These are phyloP conservation scores for Drosophila persimilis DNA, from an alignment of 1,140 invertebrate genomes.

Conservation along the genomic window DNA sequence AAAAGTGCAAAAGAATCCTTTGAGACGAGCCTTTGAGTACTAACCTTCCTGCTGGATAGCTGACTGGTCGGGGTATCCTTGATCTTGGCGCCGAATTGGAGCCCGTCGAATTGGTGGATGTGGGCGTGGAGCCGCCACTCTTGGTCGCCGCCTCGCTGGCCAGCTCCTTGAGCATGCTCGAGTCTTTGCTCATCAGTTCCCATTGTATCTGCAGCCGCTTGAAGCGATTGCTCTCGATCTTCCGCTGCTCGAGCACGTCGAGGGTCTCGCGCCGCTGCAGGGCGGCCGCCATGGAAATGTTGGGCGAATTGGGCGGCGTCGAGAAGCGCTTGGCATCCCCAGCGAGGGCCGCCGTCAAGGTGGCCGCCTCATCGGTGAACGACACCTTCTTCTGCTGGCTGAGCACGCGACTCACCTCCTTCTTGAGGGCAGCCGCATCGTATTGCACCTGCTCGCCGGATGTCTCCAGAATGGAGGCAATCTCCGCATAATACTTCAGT, in stretches of 20 bases:
- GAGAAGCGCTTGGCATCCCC: constrained; percentile 82
- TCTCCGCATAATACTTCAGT: constrained; percentile 83
- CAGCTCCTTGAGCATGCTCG: constrained; percentile 80
- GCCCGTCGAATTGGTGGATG: constrained; percentile 72
- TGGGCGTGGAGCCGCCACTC: constrained; percentile 82
- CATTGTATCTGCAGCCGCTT: constrained; percentile 92
- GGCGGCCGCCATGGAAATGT: constrained; percentile 85
- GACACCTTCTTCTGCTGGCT: constrained; percentile 86
- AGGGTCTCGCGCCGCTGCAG: constrained; percentile 62
- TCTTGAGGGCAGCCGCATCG: constrained; percentile 87
- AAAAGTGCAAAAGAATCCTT: neutral
- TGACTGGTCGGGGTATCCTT: constrained; percentile 88
- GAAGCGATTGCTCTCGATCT: constrained; percentile 85
- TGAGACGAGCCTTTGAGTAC: constrained; percentile 6
- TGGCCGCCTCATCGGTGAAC: constrained; percentile 83
- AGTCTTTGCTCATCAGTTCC: constrained; percentile 89
- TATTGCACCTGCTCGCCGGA: constrained; percentile 86
- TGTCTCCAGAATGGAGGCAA: constrained; percentile 88
- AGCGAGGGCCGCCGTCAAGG: constrained; percentile 7
- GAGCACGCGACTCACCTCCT: constrained; percentile 88
- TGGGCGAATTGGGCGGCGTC: constrained; percentile 89
- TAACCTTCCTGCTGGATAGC: constrained; percentile 85
- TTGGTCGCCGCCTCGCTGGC: constrained; percentile 83
- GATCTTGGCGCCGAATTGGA: constrained; percentile 84
- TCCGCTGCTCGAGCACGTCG: constrained; percentile 76